Evolutionary conservation across 2,888 invertebrate species (phyloP).

Genomic region (Lamellibrachia satsuma): DNA sequence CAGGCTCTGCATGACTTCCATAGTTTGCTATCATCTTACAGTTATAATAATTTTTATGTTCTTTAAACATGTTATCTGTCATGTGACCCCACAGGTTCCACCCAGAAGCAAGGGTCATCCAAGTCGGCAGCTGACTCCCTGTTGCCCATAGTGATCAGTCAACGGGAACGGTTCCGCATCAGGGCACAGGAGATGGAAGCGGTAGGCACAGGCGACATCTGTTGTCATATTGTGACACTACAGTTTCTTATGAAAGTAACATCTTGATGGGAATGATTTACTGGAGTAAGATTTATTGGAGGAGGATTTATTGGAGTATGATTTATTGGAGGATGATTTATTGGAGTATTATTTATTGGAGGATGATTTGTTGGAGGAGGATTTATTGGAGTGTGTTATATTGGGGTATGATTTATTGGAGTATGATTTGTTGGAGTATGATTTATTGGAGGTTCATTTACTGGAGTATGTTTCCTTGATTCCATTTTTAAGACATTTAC

Average conservation of each 20-base stretch:
- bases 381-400: no score
- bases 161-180: conserved; percentile 68
- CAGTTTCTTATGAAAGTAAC: background rate
- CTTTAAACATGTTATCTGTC: background rate
- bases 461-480: no score
- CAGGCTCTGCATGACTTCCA: background rate
- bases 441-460: no score
- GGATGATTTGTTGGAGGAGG: no score
- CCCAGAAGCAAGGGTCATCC: background rate
- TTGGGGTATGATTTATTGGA: no score
- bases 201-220: conserved; percentile 47
- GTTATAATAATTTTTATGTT: background rate
- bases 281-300: no score
- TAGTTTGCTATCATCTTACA: background rate
- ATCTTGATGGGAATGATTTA: background rate
- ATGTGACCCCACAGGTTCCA: background rate
- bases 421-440: no score
- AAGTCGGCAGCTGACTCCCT: conserved; percentile 61
- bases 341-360: no score
- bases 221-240: background rate
- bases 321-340: no score
- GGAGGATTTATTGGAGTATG: no score
- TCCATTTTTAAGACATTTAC: no score
- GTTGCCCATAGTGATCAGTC: conserved; percentile 69
- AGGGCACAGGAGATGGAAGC: conserved; percentile 68